phyloP scores from a whole-genome alignment of 2,797 vertebrate species.

The Sparidentex hasta region DNA sequence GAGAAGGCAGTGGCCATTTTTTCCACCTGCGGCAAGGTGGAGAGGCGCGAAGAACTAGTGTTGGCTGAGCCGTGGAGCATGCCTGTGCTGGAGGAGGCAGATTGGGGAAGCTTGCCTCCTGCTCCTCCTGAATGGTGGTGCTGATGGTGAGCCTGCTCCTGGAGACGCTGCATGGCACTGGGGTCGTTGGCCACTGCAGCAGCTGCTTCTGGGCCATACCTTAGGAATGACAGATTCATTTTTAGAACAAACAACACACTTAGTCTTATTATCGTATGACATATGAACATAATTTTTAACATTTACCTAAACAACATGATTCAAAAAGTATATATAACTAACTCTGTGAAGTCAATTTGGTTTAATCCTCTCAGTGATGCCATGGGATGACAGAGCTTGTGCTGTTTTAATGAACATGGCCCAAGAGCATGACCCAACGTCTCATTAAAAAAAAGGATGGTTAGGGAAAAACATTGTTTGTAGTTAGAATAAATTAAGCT shows the following conservation, averaged over 20 bases:
- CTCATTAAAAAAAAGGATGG: not conserved
- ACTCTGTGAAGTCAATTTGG: not conserved
- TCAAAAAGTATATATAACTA: not conserved
- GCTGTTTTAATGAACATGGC: conserved; percentile 28
- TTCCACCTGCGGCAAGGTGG: conserved; percentile 93
- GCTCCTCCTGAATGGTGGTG: conserved; percentile 82
- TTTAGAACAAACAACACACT: conserved; percentile 7
- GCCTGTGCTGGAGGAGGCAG: conserved; percentile 85
- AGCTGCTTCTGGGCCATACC: conserved; percentile 95
- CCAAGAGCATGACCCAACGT: not conserved
- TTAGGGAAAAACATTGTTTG: not conserved
- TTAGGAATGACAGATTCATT: conserved; percentile 40
- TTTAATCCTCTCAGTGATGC: conserved; percentile 11
- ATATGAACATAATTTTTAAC: not conserved
- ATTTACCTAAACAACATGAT: conserved; percentile 1
- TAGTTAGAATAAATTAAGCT: conserved; percentile 13
- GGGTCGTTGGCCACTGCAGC: conserved; percentile 86
- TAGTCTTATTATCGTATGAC: not conserved
- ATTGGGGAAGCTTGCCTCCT: conserved; percentile 84
- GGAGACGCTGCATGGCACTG: conserved; percentile 90
- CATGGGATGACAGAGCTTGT: not conserved
- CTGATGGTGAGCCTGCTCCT: conserved; percentile 89
- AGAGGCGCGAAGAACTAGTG: conserved; percentile 91
- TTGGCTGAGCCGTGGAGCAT: conserved; percentile 87
- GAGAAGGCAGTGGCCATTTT: conserved; percentile 90